Evolutionary conservation across 2,797 vertebrate species (phyloP), one percentile per base, ranked within the genome.

Genomic region (Sebastes miniatus): DNA sequence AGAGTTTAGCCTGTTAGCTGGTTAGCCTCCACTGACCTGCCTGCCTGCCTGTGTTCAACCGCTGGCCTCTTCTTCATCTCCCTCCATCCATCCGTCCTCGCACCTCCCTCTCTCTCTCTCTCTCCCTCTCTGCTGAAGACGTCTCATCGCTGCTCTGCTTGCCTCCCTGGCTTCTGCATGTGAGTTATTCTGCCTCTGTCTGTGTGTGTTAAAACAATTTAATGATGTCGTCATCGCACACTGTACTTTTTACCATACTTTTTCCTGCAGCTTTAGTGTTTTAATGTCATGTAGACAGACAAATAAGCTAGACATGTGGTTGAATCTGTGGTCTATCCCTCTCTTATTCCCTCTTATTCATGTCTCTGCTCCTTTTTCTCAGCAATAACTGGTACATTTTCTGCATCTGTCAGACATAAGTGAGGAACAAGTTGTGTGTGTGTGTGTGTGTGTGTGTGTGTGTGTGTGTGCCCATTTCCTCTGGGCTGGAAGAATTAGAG

Each of bases 141-240:
- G 4, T 75, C 68, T 86, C 71, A 25, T 61, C 10, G 47, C 68
- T 64, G 66, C 69, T 76, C 84, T 66, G 57, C 82, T 72, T 66
- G 59, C 82, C 43, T 64, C 67, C 52, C 83, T 70, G 77, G 64
- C 54, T 80, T 65, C 79, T 79, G 62, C 73, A 83, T 78, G 93
- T 94, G 87, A 92, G 93, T 93, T 76, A 73, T 52, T 74, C 76
- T 83, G 52, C 65, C 20, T 69, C 67, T 36, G 31, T 85, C n/a
- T 61, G 10, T 77, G 73, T 77, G 27, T 80, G 63, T 81, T 61
- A 20, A 78, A 78, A 68, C 14, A 16, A 14, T 83, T 81, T 72
- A 24, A 43, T 31, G 22, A 67, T 86, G 64, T 59, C 61, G 61
- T 79, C 56, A 31, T 34, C 66, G 32, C 69, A 74, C 57, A 43